Evolutionary conservation across 2,888 invertebrate species (phyloP), one percentile per base, ranked within the genome.

Genomic region (Drosophila ochracea): DNA sequence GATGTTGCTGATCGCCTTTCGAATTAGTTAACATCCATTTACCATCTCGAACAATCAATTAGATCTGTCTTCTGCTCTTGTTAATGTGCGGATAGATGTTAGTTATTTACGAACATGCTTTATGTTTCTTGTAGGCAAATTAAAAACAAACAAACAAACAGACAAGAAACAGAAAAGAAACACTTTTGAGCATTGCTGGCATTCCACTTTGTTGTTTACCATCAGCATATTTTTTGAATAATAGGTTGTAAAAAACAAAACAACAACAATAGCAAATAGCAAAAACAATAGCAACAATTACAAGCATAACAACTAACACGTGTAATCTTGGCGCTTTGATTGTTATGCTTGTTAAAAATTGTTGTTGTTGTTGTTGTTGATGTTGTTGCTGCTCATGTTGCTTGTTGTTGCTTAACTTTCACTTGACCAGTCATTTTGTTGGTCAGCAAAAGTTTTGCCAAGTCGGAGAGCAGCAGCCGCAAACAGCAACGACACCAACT

Each of bases 351-450:
- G 84, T 83, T 85, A 72, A 84, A 73, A 67, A 41, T 55, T 69
- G 63, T 76, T 73, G 65, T 77, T 68, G 65, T 43, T 67, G 61
- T 57, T 68, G 63, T 73, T 66, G 65, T 30, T 67, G 43, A 11
- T 73, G 62, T 59, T 68, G 78, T 57, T 58, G 73, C 16, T 47
- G 21, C 21, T 62, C 57, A 43, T 78, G 73, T 71, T 78, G 47
- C 25, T 25, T 47, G 47, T 13, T 79, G 89, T 74, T 77, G 78
- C 54, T 67, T 69, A 68, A 86, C 85, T 85, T 85, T 85, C 89
- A 89, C 85, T 85, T 86, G 86, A 68, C 63, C 73, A 73, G 77
- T 75, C 72, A 81, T 79, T 77, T 83, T 77, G 81, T 70, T 81
- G 89, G 84, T 78, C 80, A 72, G 73, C 80, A 68, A 76, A 85